Conservation (phyloP, 2,797 vertebrate species). For the Poeciliopsis infans region DNA sequence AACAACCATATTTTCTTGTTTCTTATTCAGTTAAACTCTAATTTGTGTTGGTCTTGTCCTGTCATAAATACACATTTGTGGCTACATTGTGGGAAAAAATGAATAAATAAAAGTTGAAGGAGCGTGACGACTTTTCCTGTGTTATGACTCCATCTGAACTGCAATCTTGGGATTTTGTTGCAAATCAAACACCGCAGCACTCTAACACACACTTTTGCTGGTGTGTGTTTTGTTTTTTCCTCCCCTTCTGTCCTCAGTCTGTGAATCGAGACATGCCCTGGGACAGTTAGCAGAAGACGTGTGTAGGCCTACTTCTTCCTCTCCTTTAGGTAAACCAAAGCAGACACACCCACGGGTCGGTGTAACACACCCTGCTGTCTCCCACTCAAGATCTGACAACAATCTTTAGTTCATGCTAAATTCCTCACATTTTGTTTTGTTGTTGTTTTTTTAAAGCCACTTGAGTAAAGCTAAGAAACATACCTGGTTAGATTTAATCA, state of each 20-base stretch:
- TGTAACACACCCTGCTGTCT: conserved; percentile 39
- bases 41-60: background rate
- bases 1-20: too few relatives aligned
- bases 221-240: conserved; percentile 43
- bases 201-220: conserved; percentile 74
- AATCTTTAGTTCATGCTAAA: background rate
- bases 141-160: conserved; percentile 31
- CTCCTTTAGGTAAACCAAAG: conserved; percentile 78
- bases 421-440: background rate
- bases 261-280: conserved; percentile 84
- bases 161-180: conserved; percentile 46
- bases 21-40: background rate
- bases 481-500: background rate
- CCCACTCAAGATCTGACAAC: conserved; percentile 20
- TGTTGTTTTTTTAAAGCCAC: background rate
- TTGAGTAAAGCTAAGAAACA: background rate
- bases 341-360: conserved; percentile 47
- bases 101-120: background rate
- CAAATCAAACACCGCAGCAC: conserved; percentile 29
- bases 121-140: background rate
- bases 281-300: conserved; percentile 82
- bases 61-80: background rate
- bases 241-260: conserved; percentile 81
- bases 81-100: background rate
- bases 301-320: conserved; percentile 69